Evolutionary conservation across 2,888 invertebrate genomes (phyloP), one percentile per base, ranked within the genome.

Genomic region (Rhorus exstirpatorius): DNA sequence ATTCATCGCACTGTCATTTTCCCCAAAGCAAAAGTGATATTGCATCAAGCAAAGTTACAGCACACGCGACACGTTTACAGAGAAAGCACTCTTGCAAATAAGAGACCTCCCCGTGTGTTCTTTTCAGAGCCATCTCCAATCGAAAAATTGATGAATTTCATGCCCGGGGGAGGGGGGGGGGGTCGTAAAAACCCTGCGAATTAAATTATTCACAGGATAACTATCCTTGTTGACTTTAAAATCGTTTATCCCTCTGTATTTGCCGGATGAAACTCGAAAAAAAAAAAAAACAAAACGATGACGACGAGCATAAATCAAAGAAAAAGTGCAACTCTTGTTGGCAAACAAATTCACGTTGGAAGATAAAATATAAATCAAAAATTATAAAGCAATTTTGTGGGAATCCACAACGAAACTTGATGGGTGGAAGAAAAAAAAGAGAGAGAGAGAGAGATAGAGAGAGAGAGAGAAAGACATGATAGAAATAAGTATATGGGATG

Each of bases 311-410:
- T 3, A 31, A 31, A 31, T 2, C 2, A 31, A 31, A 31, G 6
- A 31, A 31, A 2, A 3, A 6, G 31, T 3, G 6, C 31, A 31
- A 31, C 31, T 31, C 31, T 6, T 2, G 3, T 31, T 31, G 6
- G 7, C 4, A 31, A 12, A 14, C 12, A 26, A 55, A 55, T 19
- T 14, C 19, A 12, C 21, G 24, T 44, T 38, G 8, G n/a, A 7
- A n/a, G 7, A 8, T 7, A 81, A 85, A 85, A 83, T 85, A 88
- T 90, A 89, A 89, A 90, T 90, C 88, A 88, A 84, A 85, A 88
- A 90, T 90, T 90, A 90, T 90, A 89, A 90, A 90, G 89, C 87
- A 88, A 90, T 90, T 90, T 87, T 83, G 78, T 55, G 84, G 81
- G 87, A 87, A 87, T 41, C 88, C 88, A 84, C 87, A 86, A 88